Evolutionary conservation across 2,888 invertebrate genomes (phyloP).

Genomic region (Physocephala rufipes): DNA sequence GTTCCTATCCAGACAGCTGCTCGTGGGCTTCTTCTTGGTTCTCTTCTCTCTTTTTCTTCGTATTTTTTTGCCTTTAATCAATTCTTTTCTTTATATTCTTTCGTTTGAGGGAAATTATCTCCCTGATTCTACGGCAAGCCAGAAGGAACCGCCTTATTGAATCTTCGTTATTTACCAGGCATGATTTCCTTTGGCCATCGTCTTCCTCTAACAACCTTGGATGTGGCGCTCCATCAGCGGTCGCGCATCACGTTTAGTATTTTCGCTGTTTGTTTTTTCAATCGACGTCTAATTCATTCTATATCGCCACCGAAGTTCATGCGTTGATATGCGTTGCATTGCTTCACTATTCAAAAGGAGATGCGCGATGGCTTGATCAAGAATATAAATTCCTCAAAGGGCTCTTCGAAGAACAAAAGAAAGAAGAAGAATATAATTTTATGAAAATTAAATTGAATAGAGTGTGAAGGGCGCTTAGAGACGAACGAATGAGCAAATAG

Average conservation of each 20-base stretch:
- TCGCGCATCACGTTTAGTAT: conserved; percentile 21
- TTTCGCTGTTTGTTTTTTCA: conserved; percentile 34
- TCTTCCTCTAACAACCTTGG: neutral
- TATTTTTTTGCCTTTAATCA: no score
- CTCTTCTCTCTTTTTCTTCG: neutral
- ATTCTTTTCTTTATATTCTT: neutral
- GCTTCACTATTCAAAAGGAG: neutral
- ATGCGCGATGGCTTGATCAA: conserved; percentile 6
- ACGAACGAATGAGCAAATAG: neutral
- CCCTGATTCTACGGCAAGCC: no score
- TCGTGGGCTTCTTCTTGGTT: neutral
- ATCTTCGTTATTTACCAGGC: neutral
- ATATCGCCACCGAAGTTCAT: conserved; percentile 1
- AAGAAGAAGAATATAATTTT: neutral
- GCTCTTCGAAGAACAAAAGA: neutral
- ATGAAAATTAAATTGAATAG: no score
- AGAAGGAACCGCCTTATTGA: no score
- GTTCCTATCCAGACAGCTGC: neutral
- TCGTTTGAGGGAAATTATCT: neutral
- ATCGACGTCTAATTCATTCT: conserved; percentile 35
- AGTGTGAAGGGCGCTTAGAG: no score
- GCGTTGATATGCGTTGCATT: conserved; percentile 1
- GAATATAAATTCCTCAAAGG: neutral
- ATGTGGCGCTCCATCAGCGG: conserved; percentile 15
- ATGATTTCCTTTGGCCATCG: neutral